These are phyloP conservation scores for Chelonia mydas DNA, from an alignment of 2,797 vertebrate genomes.

Conservation along the genomic window DNA sequence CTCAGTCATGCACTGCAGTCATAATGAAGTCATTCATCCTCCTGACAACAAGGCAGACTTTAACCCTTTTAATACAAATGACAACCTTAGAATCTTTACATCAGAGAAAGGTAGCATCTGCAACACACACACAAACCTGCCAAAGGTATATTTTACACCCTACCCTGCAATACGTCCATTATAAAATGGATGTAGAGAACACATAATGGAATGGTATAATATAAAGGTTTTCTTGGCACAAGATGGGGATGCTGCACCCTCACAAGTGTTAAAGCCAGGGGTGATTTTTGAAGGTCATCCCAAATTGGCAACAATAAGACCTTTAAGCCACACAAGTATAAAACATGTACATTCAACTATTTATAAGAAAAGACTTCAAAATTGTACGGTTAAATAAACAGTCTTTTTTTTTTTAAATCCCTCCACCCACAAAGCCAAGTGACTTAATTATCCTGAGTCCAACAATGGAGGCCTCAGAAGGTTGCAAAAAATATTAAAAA, in stretches of 20 bases:
- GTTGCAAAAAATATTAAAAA: background rate
- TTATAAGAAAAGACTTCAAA: background rate
- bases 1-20: slow-evolving; percentile 70
- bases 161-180: background rate
- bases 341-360: background rate
- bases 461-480: background rate
- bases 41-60: slow-evolving; percentile 65
- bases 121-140: background rate
- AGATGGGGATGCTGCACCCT: background rate
- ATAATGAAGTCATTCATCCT: slow-evolving; percentile 79
- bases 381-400: background rate
- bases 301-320: background rate
- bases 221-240: background rate
- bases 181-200: background rate
- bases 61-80: slow-evolving; percentile 61
- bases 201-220: background rate
- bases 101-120: background rate
- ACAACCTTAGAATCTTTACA: slow-evolving; percentile 23
- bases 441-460: background rate
- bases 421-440: background rate
- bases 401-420: background rate
- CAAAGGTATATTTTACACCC: background rate
- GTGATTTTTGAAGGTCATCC: background rate
- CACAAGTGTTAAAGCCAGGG: background rate
- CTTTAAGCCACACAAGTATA: background rate